Percentiles rank a stretch among this genome's conserved stretches.
phyloP scores from a whole-genome alignment of 1,140 invertebrate genomes.

The Macrotrachela quadricornifera region DNA sequence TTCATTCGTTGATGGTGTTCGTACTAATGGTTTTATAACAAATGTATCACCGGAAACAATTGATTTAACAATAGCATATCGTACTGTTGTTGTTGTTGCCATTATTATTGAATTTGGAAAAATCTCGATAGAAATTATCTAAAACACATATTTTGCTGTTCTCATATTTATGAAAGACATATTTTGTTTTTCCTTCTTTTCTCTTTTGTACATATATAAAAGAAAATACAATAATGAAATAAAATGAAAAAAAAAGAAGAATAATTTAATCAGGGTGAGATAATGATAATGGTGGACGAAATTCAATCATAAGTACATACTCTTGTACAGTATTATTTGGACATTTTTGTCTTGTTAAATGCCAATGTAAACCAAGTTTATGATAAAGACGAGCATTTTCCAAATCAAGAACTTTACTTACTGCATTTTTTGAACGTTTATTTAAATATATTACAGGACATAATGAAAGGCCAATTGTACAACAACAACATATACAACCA shows the following conservation, averaged over 20 bases:
- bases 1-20: too few species aligned
- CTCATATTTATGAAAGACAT: too few species aligned
- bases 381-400: constrained; percentile 6
- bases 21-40: not conserved
- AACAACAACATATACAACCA: constrained; percentile 8
- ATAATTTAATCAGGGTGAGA: constrained; percentile 4
- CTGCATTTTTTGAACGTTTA: constrained; percentile 1
- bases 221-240: too few species aligned
- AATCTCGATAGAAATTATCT: too few species aligned
- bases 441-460: constrained; percentile 3
- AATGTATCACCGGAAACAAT: constrained; percentile 2
- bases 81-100: too few species aligned
- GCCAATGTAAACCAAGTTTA: constrained; percentile 3
- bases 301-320: constrained; percentile 6
- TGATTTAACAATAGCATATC: not conserved
- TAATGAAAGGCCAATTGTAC: constrained; percentile 7
- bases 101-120: too few species aligned
- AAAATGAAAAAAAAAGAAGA: not conserved
- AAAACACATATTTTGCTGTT: too few species aligned
- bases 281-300: constrained; percentile 2
- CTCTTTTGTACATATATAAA: too few species aligned
- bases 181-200: too few species aligned
- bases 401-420: constrained; percentile 1
- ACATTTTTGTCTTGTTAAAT: constrained; percentile 2
- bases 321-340: not conserved